Conservation (phyloP, 2,888 invertebrate genomes). For the Bembecia ichneumoniformis region DNA sequence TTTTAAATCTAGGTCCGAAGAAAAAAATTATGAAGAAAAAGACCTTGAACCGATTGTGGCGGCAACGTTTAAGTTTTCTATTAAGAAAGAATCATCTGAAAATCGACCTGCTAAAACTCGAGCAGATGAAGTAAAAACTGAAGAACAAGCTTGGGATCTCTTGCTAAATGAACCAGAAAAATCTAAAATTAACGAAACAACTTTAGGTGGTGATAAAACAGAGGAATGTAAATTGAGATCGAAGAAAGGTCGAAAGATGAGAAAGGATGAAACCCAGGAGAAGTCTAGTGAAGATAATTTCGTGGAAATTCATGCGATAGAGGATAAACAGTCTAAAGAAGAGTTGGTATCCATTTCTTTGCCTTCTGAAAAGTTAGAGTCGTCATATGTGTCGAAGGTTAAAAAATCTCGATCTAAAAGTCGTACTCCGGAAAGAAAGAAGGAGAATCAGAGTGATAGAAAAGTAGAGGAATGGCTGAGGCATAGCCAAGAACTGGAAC, state of each 20-base stretch:
- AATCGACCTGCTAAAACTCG: conserved; percentile 14
- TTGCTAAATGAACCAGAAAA: conserved; percentile 45
- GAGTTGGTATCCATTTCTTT: conserved; percentile 58
- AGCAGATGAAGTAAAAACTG: conserved; percentile 37
- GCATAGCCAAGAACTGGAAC: background rate
- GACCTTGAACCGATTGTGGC: conserved; percentile 5
- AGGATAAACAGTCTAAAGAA: conserved; percentile 43
- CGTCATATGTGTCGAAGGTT: conserved; percentile 34
- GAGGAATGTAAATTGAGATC: conserved; percentile 46
- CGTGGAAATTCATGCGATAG: conserved; percentile 62
- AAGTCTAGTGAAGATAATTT: conserved; percentile 58
- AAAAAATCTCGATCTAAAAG: conserved; percentile 47
- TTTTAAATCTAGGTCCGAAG: background rate
- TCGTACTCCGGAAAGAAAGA: conserved; percentile 28
- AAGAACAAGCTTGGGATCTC: conserved; percentile 64
- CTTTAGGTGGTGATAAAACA: conserved; percentile 17
- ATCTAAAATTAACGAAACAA: conserved; percentile 19
- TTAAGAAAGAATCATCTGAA: conserved; percentile 18
- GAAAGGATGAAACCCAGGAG: conserved; percentile 42
- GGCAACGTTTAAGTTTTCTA: conserved; percentile 8
- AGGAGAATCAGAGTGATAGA: conserved; percentile 20
- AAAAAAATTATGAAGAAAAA: background rate
- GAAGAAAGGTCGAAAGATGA: conserved; percentile 44
- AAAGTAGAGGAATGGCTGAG: conserved; percentile 17
- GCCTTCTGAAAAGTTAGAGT: conserved; percentile 43